phyloP scores from a whole-genome alignment of 1,140 invertebrate species.

The Ostrea edulis region DNA sequence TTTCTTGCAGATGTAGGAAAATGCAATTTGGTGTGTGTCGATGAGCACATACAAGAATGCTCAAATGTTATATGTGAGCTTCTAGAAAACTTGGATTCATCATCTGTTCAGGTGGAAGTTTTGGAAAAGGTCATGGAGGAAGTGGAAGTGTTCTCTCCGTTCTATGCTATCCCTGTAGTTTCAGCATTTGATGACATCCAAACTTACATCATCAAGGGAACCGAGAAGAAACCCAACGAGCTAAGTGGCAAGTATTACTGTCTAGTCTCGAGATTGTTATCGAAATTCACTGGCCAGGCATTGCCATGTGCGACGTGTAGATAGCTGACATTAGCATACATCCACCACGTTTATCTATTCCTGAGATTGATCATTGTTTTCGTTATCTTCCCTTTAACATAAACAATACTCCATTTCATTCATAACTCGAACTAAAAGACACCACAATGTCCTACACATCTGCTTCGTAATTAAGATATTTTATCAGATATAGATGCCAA shows the following conservation, averaged over 20 bases:
- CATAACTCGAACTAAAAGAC: too few species aligned
- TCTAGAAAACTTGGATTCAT: background rate
- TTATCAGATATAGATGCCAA: too few species aligned
- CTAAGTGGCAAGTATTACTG: background rate
- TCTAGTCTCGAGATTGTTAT: too few species aligned
- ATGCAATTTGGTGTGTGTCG: background rate
- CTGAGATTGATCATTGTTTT: too few species aligned
- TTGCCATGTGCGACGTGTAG: too few species aligned
- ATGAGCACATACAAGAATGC: background rate
- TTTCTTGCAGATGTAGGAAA: constrained; percentile 22
- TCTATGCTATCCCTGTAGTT: background rate
- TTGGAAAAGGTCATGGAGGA: background rate
- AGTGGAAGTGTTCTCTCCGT: background rate
- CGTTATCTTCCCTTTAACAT: too few species aligned
- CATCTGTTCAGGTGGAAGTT: background rate
- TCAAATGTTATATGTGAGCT: constrained; percentile 15
- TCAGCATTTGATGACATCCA: background rate
- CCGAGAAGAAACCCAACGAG: background rate
- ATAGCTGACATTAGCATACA: too few species aligned
- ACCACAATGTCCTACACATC: too few species aligned
- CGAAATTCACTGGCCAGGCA: too few species aligned
- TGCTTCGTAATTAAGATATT: too few species aligned
- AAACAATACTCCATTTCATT: too few species aligned
- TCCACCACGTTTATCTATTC: too few species aligned
- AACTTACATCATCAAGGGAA: background rate